Evolutionary conservation across 2,797 vertebrate species (phyloP), one percentile per base, ranked within the genome.

Genomic region (Cyclura pinguis): DNA sequence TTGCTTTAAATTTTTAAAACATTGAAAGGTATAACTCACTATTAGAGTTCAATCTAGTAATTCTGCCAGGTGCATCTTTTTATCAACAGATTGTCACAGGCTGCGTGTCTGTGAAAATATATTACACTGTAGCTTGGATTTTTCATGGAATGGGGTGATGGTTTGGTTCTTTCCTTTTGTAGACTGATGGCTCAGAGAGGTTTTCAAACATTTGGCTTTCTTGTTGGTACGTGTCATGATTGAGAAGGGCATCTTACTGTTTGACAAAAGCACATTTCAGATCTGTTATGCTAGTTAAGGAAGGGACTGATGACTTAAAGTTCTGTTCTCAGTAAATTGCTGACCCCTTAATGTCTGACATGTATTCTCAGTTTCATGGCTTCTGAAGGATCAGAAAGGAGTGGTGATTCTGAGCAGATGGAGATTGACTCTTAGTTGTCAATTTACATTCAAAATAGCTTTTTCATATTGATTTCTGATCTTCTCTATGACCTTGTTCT

Each of bases 391-490:
- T 91, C 55, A 88, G 93, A 91, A 92, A 92, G 76, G 90, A 81
- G 76, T 93, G 93, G 94, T 93, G 94, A 92, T 94, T 93, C 62
- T 92, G 85, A 96, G 93, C 93, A 95, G 90, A 92, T 92, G 92
- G 93, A 78, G 52, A 13, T 1, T 90, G 29, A 1, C 80, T 47
- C 83, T 81, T 24, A 93, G 84, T 47, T 29, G 42, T 38, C 74
- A 89, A 35, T 38, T 92, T 91, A 92, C 86, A 8, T 62, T 55
- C 27, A 38, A 35, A 88, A 91, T 88, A 86, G 84, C 89, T 77
- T 92, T 88, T 86, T 18, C 78, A 35, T 83, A 80, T 85, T 78
- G 74, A 2, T 69, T 72, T 80, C 83, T 47, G 27, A n/a, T 72
- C 62, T 59, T 84, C 73, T 24, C 7, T 29, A 6, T 77, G 24